These are phyloP conservation scores for Lepus timidus DNA, from an alignment of 2,113 vertebrate genomes.

Conservation along the genomic window DNA sequence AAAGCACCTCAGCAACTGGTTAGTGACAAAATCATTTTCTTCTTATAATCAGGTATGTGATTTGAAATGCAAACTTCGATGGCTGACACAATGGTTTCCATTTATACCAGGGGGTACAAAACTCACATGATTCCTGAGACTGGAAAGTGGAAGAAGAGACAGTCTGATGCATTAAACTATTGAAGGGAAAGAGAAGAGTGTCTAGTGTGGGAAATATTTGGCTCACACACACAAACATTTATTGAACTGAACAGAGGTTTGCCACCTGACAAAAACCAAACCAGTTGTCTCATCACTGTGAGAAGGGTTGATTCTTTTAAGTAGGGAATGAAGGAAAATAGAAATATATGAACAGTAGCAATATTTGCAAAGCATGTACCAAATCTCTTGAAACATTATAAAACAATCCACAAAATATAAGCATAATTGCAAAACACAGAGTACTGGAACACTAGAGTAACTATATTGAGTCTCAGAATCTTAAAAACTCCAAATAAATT, in stretches of 20 bases:
- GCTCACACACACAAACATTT: not conserved
- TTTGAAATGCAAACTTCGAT: not conserved
- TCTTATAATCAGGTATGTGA: not conserved
- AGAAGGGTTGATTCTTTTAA: not conserved
- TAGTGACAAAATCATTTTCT: not conserved
- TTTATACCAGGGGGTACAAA: not conserved
- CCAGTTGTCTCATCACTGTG: not conserved
- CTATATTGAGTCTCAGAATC: not conserved
- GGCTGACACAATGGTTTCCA: not conserved
- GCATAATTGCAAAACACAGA: not conserved
- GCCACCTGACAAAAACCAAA: slow-evolving; percentile 12
- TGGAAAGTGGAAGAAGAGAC: not conserved
- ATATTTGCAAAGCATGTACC: not conserved
- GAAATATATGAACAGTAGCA: slow-evolving; percentile 15
- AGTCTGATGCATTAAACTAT: not conserved
- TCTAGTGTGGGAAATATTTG: not conserved
- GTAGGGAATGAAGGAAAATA: not conserved
- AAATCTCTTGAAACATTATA: slow-evolving; percentile 1
- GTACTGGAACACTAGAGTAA: not conserved
- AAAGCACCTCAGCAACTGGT: not conserved
- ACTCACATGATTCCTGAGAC: not conserved
- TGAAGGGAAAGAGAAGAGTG: not conserved
- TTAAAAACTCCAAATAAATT: slow-evolving; percentile 21
- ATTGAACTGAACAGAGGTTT: not conserved
- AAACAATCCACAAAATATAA: not conserved